Evolutionary conservation across 2,113 vertebrate species (phyloP).

Genomic region (Canis aureus): DNA sequence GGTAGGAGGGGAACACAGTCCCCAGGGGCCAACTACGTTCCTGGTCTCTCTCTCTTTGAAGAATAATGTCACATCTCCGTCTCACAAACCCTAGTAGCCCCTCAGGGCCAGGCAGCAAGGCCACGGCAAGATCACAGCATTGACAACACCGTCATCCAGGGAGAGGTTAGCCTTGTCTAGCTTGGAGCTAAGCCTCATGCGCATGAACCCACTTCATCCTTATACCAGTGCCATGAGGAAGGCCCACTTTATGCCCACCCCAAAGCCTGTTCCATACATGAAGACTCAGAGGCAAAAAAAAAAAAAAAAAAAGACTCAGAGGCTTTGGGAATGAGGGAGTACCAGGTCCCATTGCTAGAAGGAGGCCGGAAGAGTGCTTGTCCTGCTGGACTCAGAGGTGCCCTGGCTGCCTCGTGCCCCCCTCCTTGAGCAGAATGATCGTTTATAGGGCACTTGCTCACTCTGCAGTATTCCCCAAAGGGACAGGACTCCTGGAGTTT

Average conservation of each 20-base stretch:
- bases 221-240: rapidly evolving
- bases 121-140: not conserved
- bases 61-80: not conserved
- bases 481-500: not conserved
- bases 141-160: not conserved
- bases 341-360: not conserved
- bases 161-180: not conserved
- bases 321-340: not conserved
- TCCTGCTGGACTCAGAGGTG: not conserved
- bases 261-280: not conserved
- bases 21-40: not conserved
- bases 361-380: not conserved
- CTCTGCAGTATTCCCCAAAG: not conserved
- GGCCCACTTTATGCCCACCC: not conserved
- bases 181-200: not conserved
- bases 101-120: not conserved
- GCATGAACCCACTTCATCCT: not conserved
- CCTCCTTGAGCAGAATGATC: not conserved
- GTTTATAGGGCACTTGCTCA: rapidly evolving
- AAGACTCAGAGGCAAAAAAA: not conserved
- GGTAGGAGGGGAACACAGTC: not conserved
- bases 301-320: not conserved
- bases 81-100: not conserved
- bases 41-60: not conserved
- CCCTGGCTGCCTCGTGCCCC: rapidly evolving